A percentile compares a stretch with the other conserved stretches of the same genome.
These are phyloP conservation scores for Drosophila mayaguana DNA, from an alignment of 2,888 invertebrate genomes.

Conservation along the genomic window DNA sequence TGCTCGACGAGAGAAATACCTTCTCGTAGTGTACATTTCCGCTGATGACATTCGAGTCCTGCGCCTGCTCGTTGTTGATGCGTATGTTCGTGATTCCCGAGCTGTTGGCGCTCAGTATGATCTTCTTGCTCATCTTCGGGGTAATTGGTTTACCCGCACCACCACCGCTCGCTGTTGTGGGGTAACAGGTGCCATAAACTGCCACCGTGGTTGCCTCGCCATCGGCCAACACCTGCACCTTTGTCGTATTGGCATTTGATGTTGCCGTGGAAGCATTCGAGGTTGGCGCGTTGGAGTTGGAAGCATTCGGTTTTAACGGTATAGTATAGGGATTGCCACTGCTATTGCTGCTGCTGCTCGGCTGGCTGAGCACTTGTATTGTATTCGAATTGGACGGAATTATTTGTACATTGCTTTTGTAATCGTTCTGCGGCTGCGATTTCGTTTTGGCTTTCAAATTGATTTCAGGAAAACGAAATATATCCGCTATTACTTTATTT, in stretches of 20 bases:
- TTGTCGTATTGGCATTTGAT: conserved; percentile 77
- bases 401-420: conserved; percentile 85
- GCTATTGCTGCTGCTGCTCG: conserved; percentile 52
- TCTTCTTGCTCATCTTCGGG: conserved; percentile 82
- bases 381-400: conserved; percentile 85
- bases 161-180: conserved; percentile 35
- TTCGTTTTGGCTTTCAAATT: conserved; percentile 47
- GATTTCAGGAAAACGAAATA: conserved; percentile 83
- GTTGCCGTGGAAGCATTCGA: conserved; percentile 32
- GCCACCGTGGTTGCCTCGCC: conserved; percentile 55
- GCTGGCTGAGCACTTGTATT: conserved; percentile 79
- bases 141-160: conserved; percentile 56
- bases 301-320: conserved; percentile 72
- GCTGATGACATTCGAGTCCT: conserved; percentile 54
- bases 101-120: conserved; percentile 83
- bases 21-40: conserved; percentile 83
- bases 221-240: conserved; percentile 80
- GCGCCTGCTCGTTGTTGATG: conserved; percentile 78
- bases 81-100: conserved; percentile 84
- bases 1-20: conserved; percentile 83
- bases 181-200: conserved; percentile 72
- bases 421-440: conserved; percentile 68
- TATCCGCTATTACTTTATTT: conserved; percentile 72
- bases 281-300: conserved; percentile 47
- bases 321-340: conserved; percentile 79